Evolutionary conservation across 2,888 invertebrate species (phyloP), one percentile per base, ranked within the genome.

Genomic region (Timema cristinae): DNA sequence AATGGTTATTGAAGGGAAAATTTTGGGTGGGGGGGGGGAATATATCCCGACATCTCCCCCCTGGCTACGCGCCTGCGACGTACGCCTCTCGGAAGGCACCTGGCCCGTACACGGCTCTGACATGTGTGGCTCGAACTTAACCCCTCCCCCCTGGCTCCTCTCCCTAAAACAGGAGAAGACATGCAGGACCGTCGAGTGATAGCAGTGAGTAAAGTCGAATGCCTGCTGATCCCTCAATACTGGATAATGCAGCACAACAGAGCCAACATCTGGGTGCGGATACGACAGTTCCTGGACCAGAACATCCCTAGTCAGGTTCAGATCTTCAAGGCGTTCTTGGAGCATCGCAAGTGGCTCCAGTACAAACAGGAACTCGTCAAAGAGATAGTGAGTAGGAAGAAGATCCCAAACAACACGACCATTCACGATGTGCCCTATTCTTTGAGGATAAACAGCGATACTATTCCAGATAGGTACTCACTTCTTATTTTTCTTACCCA

Each of bases 221-320:
- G 91, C 76, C 83, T 92, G 78, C 81, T 90, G 54, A 80, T 92
- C 72, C 92, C 92, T 0, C 86, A 87, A 74, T 88, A 89, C 77
- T 92, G 90, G 88, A 82, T 92, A 16, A 79, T 89, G 56, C 88
- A 89, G 76, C 86, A 87, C 66, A 89, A 89, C 78, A 85, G 85
- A 0, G 88, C 87, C 9, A 88, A 89, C 77, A 87, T 89, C 56
- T 90, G 90, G 90, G 84, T 86, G 49, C 84, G 87, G 50, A 87
- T 90, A 50, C 83, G 85, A 76, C 84, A 87, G 68, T 90, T 86
- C 77, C 81, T 90, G 71, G 84, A 87, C 72, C 85, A 84, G 0
- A 83, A 86, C 81, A 87, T 89, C 77, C 90, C 90, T 0, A 83
- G 81, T 6, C 85, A 85, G 67, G 81, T 85, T 76, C 80, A 86